Conservation (phyloP, 2,113 vertebrate genomes). For the Heterotis niloticus region DNA sequence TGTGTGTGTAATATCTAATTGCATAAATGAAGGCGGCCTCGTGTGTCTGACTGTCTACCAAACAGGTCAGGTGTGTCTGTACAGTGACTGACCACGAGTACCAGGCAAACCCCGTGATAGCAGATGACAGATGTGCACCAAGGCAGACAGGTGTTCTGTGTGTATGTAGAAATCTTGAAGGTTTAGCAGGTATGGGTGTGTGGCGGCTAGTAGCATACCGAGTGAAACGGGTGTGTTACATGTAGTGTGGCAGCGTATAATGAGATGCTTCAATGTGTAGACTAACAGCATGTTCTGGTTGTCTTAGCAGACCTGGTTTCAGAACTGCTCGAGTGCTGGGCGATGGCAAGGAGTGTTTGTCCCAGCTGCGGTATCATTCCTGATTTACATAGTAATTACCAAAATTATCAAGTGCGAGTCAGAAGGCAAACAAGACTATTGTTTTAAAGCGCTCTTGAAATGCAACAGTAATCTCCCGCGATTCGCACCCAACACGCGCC, state of each 20-base stretch:
- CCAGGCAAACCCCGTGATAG: too few relatives aligned
- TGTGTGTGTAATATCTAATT: neutral
- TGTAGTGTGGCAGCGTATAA: too few relatives aligned
- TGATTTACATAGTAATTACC: slow-evolving; percentile 47
- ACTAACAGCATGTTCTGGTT: neutral
- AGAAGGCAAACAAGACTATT: slow-evolving; percentile 43
- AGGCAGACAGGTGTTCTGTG: neutral
- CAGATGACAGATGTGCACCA: neutral
- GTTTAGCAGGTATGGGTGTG: neutral
- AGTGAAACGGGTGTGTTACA: neutral
- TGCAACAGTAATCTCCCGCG: slow-evolving; percentile 16
- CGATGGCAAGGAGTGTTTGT: slow-evolving; percentile 15
- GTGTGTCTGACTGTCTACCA: neutral
- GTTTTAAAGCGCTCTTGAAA: slow-evolving; percentile 42
- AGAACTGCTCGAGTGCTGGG: neutral
- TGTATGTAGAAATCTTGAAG: neutral
- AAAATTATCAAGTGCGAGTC: slow-evolving; percentile 39
- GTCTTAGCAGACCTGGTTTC: neutral
- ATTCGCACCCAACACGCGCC: neutral
- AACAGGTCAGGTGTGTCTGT: neutral
- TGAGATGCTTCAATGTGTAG: too few relatives aligned
- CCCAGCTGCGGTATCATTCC: slow-evolving; percentile 41
- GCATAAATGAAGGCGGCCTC: too few relatives aligned
- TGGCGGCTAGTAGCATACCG: neutral
- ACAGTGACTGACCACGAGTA: neutral